A percentile compares a stretch with the other conserved stretches of the same genome.
Conservation (phyloP, 2,113 vertebrate genomes). For the Amphiprion ocellaris region DNA sequence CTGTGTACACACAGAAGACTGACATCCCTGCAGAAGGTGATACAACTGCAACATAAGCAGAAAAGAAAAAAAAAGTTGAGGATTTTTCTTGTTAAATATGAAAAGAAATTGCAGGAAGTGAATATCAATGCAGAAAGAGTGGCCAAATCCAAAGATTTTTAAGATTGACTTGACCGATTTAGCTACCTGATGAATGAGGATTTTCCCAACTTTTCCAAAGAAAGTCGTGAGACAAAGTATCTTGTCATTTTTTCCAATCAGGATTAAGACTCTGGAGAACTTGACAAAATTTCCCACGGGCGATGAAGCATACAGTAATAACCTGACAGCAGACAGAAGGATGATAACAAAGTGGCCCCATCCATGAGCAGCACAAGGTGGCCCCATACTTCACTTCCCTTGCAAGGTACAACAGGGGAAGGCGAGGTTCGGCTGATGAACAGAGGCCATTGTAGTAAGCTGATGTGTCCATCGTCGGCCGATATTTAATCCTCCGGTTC, state of each 20-base stretch:
- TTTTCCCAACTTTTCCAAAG: slow-evolving; percentile 13
- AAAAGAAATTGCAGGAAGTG: slow-evolving; percentile 21
- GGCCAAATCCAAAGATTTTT: not conserved
- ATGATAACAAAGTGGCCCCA: slow-evolving; percentile 38
- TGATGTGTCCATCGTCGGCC: slow-evolving; percentile 81
- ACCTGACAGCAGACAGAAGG: slow-evolving; percentile 21
- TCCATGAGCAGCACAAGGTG: slow-evolving; percentile 23
- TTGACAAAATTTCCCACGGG: slow-evolving; percentile 18
- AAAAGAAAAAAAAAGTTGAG: slow-evolving; percentile 49
- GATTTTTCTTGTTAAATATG: slow-evolving; percentile 24
- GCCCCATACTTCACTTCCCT: slow-evolving; percentile 60
- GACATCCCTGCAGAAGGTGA: slow-evolving; percentile 53
- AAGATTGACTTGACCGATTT: not conserved
- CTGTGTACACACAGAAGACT: slow-evolving; percentile 76
- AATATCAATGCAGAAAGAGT: slow-evolving; percentile 16
- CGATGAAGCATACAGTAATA: slow-evolving; percentile 27
- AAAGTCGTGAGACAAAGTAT: slow-evolving; percentile 4
- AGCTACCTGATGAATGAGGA: slow-evolving; percentile 1
- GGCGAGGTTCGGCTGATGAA: slow-evolving; percentile 65
- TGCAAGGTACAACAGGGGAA: slow-evolving; percentile 41
- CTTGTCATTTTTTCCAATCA: slow-evolving; percentile 4
- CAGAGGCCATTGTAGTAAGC: slow-evolving; percentile 68
- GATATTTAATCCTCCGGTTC: slow-evolving; percentile 84
- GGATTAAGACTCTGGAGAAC: slow-evolving; percentile 25
- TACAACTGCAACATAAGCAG: slow-evolving; percentile 71